Conservation (phyloP, 1,140 invertebrate species). For the Polyergus mexicanus region DNA sequence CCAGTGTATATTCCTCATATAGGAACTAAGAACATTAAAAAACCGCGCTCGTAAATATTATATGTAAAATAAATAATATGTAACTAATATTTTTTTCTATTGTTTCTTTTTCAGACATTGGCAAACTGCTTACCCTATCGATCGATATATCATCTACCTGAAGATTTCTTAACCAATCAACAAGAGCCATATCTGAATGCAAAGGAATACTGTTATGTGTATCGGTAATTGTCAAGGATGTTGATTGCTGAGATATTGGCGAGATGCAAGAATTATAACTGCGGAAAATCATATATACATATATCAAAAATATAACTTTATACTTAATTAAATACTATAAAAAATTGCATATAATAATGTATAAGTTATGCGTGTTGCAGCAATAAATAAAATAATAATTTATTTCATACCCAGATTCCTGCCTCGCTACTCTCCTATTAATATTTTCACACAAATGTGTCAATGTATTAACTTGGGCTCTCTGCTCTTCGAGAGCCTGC, state of each 20-base stretch:
- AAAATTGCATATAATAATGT: conserved; percentile 9
- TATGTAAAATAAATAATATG: conserved; percentile 14
- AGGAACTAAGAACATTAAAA: conserved; percentile 87
- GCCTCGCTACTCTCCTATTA: conserved; percentile 75
- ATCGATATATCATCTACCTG: conserved; percentile 88
- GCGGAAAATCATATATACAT: conserved; percentile 16
- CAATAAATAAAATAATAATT: conserved; percentile 48
- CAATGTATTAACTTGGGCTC: conserved; percentile 86
- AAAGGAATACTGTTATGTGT: conserved; percentile 73
- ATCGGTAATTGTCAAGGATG: conserved; percentile 78
- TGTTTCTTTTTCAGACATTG: not conserved
- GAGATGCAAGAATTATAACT: conserved; percentile 75
- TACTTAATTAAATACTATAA: too few relatives aligned
- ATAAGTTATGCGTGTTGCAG: not conserved
- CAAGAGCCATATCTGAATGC: conserved; percentile 84
- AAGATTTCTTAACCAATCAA: conserved; percentile 88
- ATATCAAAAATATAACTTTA: conserved; percentile 41
- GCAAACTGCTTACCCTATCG: conserved; percentile 83
- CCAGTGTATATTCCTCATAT: conserved; percentile 92
- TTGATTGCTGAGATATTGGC: conserved; percentile 61
- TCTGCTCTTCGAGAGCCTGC: conserved; percentile 91
- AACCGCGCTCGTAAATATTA: not conserved
- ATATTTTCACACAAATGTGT: conserved; percentile 85
- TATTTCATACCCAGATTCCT: conserved; percentile 78
- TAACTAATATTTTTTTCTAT: conserved; percentile 19